A percentile compares a stretch with the other conserved stretches of the same genome.
Conservation (phyloP, 1,140 invertebrate genomes). For the Galleria mellonella region DNA sequence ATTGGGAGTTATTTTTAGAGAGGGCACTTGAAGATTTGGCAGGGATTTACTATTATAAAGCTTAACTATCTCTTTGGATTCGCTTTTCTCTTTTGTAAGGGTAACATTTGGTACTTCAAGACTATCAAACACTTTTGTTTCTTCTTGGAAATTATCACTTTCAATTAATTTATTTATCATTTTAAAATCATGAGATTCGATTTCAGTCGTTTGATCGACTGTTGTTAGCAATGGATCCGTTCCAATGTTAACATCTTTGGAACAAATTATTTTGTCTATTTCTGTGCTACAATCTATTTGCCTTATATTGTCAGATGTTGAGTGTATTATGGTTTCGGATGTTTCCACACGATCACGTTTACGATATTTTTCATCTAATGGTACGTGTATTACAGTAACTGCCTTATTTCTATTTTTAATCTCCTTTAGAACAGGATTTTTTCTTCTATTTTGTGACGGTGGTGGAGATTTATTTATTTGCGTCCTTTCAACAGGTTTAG, state of each 20-base stretch:
- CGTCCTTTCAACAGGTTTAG: slow-evolving; percentile 12
- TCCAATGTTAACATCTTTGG: slow-evolving; percentile 25
- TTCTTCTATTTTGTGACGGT: slow-evolving; percentile 17
- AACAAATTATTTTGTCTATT: slow-evolving; percentile 12
- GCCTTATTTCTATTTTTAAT: slow-evolving; percentile 24
- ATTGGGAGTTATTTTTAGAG: slow-evolving; percentile 18
- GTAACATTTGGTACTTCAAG: slow-evolving; percentile 62
- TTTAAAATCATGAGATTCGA: slow-evolving; percentile 3
- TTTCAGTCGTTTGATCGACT: slow-evolving; percentile 26
- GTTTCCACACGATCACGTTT: slow-evolving; percentile 6
- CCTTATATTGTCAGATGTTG: slow-evolving; percentile 5
- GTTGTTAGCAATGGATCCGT: slow-evolving; percentile 23
- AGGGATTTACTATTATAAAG: slow-evolving; percentile 30
- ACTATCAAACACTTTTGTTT: slow-evolving; percentile 41
- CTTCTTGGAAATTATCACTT: slow-evolving; percentile 14
- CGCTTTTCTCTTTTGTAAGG: slow-evolving; percentile 43
- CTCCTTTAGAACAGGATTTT: slow-evolving; percentile 24
- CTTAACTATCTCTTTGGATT: slow-evolving; percentile 31
- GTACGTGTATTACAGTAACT: slow-evolving; percentile 35
- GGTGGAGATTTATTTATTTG: slow-evolving; percentile 16
- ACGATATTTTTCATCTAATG: slow-evolving; percentile 28
- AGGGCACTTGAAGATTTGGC: slow-evolving; percentile 33
- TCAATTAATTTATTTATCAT: slow-evolving; percentile 13
- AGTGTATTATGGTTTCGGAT: slow-evolving; percentile 9
- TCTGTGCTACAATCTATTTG: slow-evolving; percentile 19